Base-by-base conservation (phyloP, 2,888 invertebrate genomes). In the Mythimna albipuncta region DNA sequence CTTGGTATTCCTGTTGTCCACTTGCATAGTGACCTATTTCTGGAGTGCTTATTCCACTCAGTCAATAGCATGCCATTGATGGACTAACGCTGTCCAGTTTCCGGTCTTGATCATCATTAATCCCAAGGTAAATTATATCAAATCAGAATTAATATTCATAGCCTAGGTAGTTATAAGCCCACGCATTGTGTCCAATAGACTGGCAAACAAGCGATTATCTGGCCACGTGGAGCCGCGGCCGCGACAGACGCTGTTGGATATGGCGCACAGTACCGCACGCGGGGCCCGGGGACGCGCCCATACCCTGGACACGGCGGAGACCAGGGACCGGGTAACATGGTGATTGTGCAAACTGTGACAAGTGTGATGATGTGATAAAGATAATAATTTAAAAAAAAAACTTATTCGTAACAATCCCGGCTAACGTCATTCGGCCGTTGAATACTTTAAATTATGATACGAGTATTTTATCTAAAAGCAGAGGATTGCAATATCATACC, bases 101-200 rank as follows among this genome's bases (percentile, higher is more conserved):
- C 16, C n/a, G 6, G 5, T 26, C 57, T 52, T n/a, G 32, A 35
- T 21, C 54, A 66, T 11, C 63, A 52, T 55, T 63, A 11, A 58
- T n/a, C n/a, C 10, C 80, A 83, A 79, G 64, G 67, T 68, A 83
- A 83, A 61, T 19, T 21, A 52, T 74, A 83, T 83, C 47, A 70
- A 68, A 65, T 70, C 47, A 5, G 35, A 50, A 83, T 77, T 83
- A 80, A 73, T 66, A 75, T 69, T 65, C 70, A 66, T 79, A 72
- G 52, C 63, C 59, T 54, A 67, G 10, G 57, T 57, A 13, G 62
- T 66, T 62, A 21, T 19, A 7, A 35, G 19, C 79, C 84, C 79
- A 79, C 79, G 75, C 64, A 59, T 47, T 69, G 66, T 57, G 68
- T 57, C 59, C 77, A 75, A 83, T 83, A 69, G 71, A 71, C 67